Percentiles rank a stretch among this genome's conserved stretches.
Evolutionary conservation across 2,113 vertebrate genomes (phyloP).

Genomic region (Loxodonta africana): DNA sequence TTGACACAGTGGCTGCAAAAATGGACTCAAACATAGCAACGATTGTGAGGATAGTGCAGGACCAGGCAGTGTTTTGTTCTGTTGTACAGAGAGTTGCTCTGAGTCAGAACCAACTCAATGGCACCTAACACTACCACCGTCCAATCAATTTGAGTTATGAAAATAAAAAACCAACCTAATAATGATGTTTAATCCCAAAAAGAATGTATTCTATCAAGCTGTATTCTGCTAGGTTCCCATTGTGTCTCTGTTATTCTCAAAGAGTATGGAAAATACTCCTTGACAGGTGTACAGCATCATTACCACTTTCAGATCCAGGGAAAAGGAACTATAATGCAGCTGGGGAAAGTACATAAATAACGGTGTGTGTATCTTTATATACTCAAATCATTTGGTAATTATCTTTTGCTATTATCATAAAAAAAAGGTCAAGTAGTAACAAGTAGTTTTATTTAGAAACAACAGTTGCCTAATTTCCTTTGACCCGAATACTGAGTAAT

Average conservation of each 20-base stretch:
- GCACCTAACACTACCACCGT: too few relatives aligned
- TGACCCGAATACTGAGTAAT: conserved; percentile 31
- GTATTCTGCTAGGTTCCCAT: neutral
- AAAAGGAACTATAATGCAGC: neutral
- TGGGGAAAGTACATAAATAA: conserved; percentile 9
- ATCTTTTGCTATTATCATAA: conserved; percentile 43
- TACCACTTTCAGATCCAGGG: conserved; percentile 9
- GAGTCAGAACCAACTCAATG: too few relatives aligned
- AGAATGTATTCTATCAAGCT: conserved; percentile 37
- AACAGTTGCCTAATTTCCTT: neutral
- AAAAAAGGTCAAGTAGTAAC: conserved; percentile 2
- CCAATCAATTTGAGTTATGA: neutral
- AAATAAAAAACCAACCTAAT: conserved; percentile 10
- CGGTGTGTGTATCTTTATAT: neutral
- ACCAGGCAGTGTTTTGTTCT: too few relatives aligned
- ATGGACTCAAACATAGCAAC: too few relatives aligned
- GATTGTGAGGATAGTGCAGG: too few relatives aligned
- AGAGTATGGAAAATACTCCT: neutral
- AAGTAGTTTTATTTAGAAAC: conserved; percentile 39
- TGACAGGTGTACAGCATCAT: neutral
- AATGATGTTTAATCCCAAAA: neutral
- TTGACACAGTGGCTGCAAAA: too few relatives aligned
- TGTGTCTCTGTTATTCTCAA: conserved; percentile 43
- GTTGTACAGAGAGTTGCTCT: too few relatives aligned
- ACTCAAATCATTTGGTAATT: conserved; percentile 28